Evolutionary conservation across 1,140 invertebrate species (phyloP), one percentile per base, ranked within the genome.

Genomic region (Saccostrea glomerata): DNA sequence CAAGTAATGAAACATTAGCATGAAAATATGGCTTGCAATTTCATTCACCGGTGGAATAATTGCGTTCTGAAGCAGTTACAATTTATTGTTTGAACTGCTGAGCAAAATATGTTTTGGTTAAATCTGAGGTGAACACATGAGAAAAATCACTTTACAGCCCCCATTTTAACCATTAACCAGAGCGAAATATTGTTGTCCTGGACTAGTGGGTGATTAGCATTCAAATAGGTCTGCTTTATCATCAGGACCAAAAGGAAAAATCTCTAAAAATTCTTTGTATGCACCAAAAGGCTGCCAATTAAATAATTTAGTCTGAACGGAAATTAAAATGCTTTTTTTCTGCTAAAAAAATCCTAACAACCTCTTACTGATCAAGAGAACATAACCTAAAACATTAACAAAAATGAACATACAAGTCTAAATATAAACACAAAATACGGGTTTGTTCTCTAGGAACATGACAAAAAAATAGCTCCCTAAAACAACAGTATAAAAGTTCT

Each of bases 401-500:
- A 36, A 77, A 30, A 77, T 36, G 58, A 63, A 77, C 30, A 77
- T 77, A 30, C 2, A 36, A 77, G 30, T 23, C 70, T 30, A 77
- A 77, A 77, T 30, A 77, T 77, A 7, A 36, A 77, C 70, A 77
- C 25, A 30, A 25, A 77, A 77, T 30, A 77, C 30, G 30, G 70
- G 70, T 77, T 77, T 77, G 70, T 77, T 77, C 70, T 77, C 70
- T 30, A 36, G 12, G 13, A 77, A 77, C 70, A 77, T 77, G 58
- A 63, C 30, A 36, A 63, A 77, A 77, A 77, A 77, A 77, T 12
- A 77, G 23, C 70, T 77, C 70, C 70, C 70, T 77, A 36, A 63
- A 77, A 77, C 3, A 77, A 77, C 70, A 77, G 15, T 77, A 77
- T 77, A 77, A 77, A 77, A 77, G 70, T 30, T 30, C 23, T 36